These are phyloP conservation scores for Unio delphinus DNA, from an alignment of 2,888 invertebrate species.

Conservation along the genomic window DNA sequence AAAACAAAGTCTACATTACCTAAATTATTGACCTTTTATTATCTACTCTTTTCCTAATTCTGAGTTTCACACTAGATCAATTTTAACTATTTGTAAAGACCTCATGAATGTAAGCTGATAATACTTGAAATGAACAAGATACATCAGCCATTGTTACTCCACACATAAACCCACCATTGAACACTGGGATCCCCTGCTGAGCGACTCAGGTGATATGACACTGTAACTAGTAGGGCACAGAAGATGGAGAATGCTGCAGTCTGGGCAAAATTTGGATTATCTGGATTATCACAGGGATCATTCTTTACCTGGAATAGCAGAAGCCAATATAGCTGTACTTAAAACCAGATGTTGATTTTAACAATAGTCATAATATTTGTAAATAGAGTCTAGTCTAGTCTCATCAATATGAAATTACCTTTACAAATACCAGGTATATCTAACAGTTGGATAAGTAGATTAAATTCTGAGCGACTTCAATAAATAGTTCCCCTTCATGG, in stretches of 20 bases:
- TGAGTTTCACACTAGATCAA: too few relatives aligned
- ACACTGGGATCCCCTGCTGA: conserved; percentile 92
- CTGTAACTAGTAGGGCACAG: conserved; percentile 88
- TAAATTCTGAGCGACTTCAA: too few relatives aligned
- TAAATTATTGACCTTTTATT: too few relatives aligned
- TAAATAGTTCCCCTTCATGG: too few relatives aligned
- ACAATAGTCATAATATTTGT: too few relatives aligned
- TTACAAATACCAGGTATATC: too few relatives aligned
- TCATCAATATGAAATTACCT: too few relatives aligned
- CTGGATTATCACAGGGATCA: conserved; percentile 70
- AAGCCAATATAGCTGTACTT: background rate
- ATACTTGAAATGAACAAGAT: background rate
- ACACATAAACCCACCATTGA: conserved; percentile 79
- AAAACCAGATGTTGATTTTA: too few relatives aligned
- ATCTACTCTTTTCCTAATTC: too few relatives aligned
- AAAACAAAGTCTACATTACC: too few relatives aligned
- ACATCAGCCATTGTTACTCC: background rate
- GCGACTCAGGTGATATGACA: conserved; percentile 93
- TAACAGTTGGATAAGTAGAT: too few relatives aligned
- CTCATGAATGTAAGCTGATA: background rate
- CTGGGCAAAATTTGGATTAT: conserved; percentile 78
- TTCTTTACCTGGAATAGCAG: conserved; percentile 25
- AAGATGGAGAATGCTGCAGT: conserved; percentile 95
- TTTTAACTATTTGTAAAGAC: background rate
- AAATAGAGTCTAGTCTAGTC: too few relatives aligned